phyloP scores from a whole-genome alignment of 1,140 invertebrate species.

The Dendrolimus kikuchii region DNA sequence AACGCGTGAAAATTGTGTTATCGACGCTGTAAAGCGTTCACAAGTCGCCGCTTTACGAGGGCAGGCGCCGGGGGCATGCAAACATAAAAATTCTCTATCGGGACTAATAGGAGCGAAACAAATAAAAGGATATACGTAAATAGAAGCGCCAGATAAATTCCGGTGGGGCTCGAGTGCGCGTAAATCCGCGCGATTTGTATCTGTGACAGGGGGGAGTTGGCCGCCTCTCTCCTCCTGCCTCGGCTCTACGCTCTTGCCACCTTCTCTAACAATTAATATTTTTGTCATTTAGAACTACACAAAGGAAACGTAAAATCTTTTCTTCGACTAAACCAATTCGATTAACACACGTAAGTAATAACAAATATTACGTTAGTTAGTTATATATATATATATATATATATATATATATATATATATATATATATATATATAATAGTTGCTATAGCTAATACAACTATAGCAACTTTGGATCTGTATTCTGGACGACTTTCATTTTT shows the following conservation, averaged over 20 bases:
- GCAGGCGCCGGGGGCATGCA: conserved; percentile 57
- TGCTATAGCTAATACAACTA: too few relatives aligned
- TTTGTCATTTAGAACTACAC: too few relatives aligned
- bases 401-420: too few relatives aligned
- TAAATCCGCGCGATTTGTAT: conserved; percentile 71
- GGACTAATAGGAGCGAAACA: conserved; percentile 69
- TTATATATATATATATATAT: too few relatives aligned
- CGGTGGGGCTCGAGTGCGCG: conserved; percentile 64
- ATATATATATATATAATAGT: too few relatives aligned
- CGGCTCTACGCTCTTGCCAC: conserved; percentile 13
- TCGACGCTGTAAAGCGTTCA: conserved; percentile 61
- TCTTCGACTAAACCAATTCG: too few relatives aligned
- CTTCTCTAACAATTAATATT: conserved; percentile 59
- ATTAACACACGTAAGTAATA: too few relatives aligned
- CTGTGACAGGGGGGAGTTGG: conserved; percentile 58
- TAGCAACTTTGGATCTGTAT: too few relatives aligned
- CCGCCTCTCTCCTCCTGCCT: conserved; percentile 17
- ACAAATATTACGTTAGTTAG: too few relatives aligned
- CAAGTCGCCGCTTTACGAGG: conserved; percentile 66
- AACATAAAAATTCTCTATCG: conserved; percentile 72
- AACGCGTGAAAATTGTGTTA: conserved; percentile 63
- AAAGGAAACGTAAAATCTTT: too few relatives aligned
- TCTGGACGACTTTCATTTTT: too few relatives aligned
- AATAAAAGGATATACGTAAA: conserved; percentile 71
- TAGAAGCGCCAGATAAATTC: conserved; percentile 66